These are phyloP conservation scores for Arbacia lixula DNA, from an alignment of 53 echinoderm and acorn worm species.

Conservation along the genomic window DNA sequence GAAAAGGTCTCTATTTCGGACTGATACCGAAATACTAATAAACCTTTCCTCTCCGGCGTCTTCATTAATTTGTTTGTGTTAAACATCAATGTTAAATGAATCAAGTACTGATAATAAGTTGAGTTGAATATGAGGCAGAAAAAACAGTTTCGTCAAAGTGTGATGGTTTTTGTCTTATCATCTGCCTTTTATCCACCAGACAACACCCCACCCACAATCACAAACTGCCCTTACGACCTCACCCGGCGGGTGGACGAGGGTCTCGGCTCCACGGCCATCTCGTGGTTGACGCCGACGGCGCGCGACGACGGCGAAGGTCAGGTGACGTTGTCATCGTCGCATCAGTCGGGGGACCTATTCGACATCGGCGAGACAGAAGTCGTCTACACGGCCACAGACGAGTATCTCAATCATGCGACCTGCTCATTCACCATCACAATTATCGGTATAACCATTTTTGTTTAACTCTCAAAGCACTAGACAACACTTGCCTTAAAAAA, in stretches of 20 bases:
- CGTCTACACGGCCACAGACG: constrained; percentile 30
- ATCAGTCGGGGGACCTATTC: constrained; percentile 5
- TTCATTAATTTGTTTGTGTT: too few species aligned
- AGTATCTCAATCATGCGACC: constrained; percentile 15
- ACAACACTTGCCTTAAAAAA: too few species aligned
- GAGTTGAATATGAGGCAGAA: neutral
- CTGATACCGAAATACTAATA: too few species aligned
- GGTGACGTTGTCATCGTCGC: neutral
- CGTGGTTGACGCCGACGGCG: constrained; percentile 10
- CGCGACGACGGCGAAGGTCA: neutral
- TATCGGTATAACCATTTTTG: too few species aligned
- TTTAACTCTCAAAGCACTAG: too few species aligned
- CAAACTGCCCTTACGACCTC: neutral
- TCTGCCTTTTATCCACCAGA: constrained; percentile 15
- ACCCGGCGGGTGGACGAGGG: neutral
- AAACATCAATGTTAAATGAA: too few species aligned
- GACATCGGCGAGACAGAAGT: constrained; percentile 33
- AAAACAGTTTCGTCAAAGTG: too few species aligned
- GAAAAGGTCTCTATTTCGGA: too few species aligned
- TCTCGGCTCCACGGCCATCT: neutral
- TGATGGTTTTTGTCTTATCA: neutral
- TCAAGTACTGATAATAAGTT: too few species aligned
- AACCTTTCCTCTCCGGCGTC: too few species aligned
- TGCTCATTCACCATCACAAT: constrained; percentile 25
- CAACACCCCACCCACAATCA: constrained; percentile 20